Percentiles rank a stretch among this genome's conserved stretches.
Evolutionary conservation across 2,888 invertebrate species (phyloP).

Genomic region (Nomada ruficornis): DNA sequence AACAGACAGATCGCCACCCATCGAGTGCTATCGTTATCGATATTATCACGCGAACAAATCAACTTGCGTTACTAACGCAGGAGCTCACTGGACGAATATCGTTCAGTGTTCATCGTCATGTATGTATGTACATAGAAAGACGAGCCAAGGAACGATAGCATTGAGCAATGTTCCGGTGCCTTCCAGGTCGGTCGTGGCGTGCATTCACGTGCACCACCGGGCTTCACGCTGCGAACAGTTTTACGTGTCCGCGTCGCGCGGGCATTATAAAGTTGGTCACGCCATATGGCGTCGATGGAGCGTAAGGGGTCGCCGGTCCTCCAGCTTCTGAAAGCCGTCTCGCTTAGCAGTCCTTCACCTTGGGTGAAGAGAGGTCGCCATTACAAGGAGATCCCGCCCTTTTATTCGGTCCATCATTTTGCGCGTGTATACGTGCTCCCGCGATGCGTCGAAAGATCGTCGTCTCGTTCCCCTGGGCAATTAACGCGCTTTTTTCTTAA

Average conservation of each 20-base stretch:
- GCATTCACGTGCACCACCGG: conserved; percentile 19
- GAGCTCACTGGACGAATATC: background rate
- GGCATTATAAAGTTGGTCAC: conserved; percentile 75
- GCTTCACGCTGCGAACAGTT: conserved; percentile 51
- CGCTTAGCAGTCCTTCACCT: conserved; percentile 70
- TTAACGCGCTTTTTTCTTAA: conserved; percentile 46
- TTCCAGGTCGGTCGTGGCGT: conserved; percentile 4
- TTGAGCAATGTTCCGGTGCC: background rate
- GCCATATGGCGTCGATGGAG: conserved; percentile 78
- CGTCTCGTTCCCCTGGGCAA: conserved; percentile 29
- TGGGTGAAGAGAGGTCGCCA: conserved; percentile 67
- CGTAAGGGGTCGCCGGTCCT: conserved; percentile 74
- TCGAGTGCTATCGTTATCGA: no score
- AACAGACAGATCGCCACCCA: no score
- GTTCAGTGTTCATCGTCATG: background rate
- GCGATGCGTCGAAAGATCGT: conserved; percentile 58
- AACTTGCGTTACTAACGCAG: no score
- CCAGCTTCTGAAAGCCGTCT: conserved; percentile 71
- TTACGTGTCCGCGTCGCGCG: conserved; percentile 66
- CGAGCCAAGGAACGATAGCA: conserved; percentile 17
- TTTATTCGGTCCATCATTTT: conserved; percentile 68
- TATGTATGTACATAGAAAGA: background rate
- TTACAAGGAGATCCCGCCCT: conserved; percentile 70
- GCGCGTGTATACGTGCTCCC: conserved; percentile 49
- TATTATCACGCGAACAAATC: no score